Evolutionary conservation across 1,140 invertebrate genomes (phyloP), one percentile per base, ranked within the genome.

Genomic region (Phocides pigmalion): DNA sequence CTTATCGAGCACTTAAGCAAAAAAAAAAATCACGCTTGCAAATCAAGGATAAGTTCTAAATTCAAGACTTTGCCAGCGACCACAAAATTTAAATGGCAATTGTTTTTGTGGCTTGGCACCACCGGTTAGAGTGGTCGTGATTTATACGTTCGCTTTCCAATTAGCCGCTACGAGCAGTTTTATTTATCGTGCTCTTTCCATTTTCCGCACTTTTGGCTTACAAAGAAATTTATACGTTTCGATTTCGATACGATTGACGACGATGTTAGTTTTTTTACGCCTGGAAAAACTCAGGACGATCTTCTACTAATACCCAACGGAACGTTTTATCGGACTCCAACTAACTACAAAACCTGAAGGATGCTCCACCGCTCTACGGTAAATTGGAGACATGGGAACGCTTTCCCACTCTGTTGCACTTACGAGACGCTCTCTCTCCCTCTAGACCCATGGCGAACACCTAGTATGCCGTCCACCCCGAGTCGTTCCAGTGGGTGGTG

Each of bases 141-240:
- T 74, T 76, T 76, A 76, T 76, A 68, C 61, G 64, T 71, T 62
- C 68, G 70, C 64, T 73, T 76, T 70, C 71, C 74, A 76, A 76
- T 76, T 76, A 76, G 74, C 66, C 58, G 66, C 37, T 42, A 66
- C 50, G 59, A 62, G 66, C 53, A 61, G 74, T 76, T 73, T 76
- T 73, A 76, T 76, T 76, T 76, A 76, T 76, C 62, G 71, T 62
- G 62, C 70, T 76, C 74, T 76, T 73, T 71, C 74, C 46, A 76
- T 76, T 73, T 73, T 67, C 68, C 71, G 62, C 74, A 76, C 74
- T 73, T 76, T 69, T 70, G 70, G 67, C 56, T 70, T 44, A 20
- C 41, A 16, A 11, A 20, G 14, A 39, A 16, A n/a, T 47, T 49
- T 68, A 58, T 1, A 56, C 1, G 19, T 14, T 14, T 14, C 35